These are phyloP conservation scores for Gymnocypris eckloni DNA, from an alignment of 2,797 vertebrate species.

Conservation along the genomic window DNA sequence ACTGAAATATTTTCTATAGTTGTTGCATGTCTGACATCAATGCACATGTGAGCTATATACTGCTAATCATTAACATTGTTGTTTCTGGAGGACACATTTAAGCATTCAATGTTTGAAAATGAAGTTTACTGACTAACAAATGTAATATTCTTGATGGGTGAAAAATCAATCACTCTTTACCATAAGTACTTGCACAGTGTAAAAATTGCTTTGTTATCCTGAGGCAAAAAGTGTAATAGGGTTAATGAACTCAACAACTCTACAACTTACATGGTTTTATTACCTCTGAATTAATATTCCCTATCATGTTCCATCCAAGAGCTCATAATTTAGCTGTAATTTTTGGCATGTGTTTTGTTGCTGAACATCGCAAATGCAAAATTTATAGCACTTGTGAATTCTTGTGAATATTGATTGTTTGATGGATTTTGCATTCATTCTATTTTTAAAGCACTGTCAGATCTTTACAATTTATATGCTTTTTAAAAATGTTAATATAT, in stretches of 20 bases:
- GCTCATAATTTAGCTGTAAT: conserved; percentile 2
- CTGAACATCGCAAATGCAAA: not conserved
- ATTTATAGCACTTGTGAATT: not conserved
- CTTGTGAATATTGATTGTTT: not conserved
- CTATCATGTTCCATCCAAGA: not conserved
- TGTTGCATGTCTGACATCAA: not conserved
- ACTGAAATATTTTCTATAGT: not conserved
- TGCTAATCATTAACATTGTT: too few species aligned
- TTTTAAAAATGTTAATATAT: not conserved
- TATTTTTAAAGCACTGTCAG: not conserved
- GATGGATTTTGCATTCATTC: not conserved
- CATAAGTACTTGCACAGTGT: not conserved
- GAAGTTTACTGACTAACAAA: not conserved
- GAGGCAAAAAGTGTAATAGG: not conserved
- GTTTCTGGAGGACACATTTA: not conserved
- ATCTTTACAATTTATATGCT: not conserved
- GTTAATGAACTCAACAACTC: conserved; percentile 19
- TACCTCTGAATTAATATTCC: conserved; percentile 17
- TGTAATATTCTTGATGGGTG: not conserved
- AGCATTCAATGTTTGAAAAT: not conserved
- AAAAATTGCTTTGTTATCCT: conserved; percentile 27
- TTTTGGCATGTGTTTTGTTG: conserved; percentile 1
- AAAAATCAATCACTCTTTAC: conserved; percentile 8
- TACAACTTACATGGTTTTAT: not conserved
- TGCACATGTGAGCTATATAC: not conserved